A percentile compares a stretch with the other conserved stretches of the same genome.
Evolutionary conservation across 2,888 invertebrate species (phyloP).

Genomic region (Cyclophora punctaria): DNA sequence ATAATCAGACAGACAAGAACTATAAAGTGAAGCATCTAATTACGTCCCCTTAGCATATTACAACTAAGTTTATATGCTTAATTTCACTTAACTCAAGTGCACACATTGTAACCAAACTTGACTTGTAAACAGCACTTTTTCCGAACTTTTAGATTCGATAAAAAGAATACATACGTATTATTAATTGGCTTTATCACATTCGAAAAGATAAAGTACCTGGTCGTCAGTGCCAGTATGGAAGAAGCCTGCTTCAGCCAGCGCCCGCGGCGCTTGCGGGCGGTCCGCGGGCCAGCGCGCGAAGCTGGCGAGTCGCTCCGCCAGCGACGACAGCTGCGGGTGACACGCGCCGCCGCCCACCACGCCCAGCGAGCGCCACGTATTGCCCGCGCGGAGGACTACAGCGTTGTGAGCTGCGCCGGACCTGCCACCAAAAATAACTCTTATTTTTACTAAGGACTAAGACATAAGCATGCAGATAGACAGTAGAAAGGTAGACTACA

Average conservation of each 20-base stretch:
- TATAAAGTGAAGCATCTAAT: not conserved
- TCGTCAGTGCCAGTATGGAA: constrained; percentile 85
- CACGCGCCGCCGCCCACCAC: constrained; percentile 65
- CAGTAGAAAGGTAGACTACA: too few relatives aligned
- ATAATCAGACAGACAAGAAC: not conserved
- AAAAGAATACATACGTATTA: too few relatives aligned
- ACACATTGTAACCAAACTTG: not conserved
- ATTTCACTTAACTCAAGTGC: too few relatives aligned
- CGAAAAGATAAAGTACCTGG: constrained; percentile 55
- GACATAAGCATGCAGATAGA: too few relatives aligned
- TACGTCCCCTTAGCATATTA: not conserved
- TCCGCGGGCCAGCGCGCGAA: constrained; percentile 85
- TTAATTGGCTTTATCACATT: too few relatives aligned
- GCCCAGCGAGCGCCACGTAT: constrained; percentile 52
- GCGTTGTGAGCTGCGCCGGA: constrained; percentile 58
- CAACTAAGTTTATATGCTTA: too few relatives aligned
- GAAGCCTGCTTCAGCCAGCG: constrained; percentile 90
- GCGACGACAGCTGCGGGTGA: constrained; percentile 79
- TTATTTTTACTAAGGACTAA: too few relatives aligned
- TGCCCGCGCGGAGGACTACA: constrained; percentile 44
- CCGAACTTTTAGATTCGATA: not conserved
- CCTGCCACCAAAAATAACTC: constrained; percentile 19
- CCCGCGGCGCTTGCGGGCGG: constrained; percentile 83
- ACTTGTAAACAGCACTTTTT: not conserved
- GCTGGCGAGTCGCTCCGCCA: constrained; percentile 79